Evolutionary conservation across 1,140 invertebrate species (phyloP), one percentile per base, ranked within the genome.

Genomic region (Hestina assimilis): DNA sequence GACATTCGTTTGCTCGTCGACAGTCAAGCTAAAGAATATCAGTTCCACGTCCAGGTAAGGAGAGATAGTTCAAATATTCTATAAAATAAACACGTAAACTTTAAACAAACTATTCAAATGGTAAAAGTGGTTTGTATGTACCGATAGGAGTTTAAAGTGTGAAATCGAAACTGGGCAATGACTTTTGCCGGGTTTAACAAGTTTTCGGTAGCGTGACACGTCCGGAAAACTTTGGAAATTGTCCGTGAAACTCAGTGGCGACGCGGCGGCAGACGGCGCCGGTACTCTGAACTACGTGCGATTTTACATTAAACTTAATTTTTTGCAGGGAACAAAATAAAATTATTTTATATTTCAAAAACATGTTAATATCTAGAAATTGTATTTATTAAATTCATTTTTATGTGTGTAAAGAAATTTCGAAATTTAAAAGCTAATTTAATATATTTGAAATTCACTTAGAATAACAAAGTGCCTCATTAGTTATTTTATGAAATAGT

Each of bases 261-360:
- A 60, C 68, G 66, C 74, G 70, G 77, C 77, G 77, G 57, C 72
- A 72, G 71, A 61, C 60, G 65, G 72, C 72, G 77, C 41, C 79
- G 81, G 81, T 80, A 23, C 69, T 72, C 63, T 73, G 20, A 9
- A 24, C 12, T 29, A 31, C 11, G 26, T 14, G 12, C 43, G 19
- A 15, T 46, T n/a, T n/a, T n/a, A n/a, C n/a, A n/a, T n/a, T n/a
- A n/a, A n/a, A n/a, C n/a, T n/a, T n/a, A n/a, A n/a, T n/a, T n/a
- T n/a, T n/a, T n/a, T n/a, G n/a, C 19, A 29, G n/a, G 24, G 1
- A 3, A 17, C 9, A n/a, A 2, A 14, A 19, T 11, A 31, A 31
- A 0, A 6, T 29, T 11, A 31, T 3, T 29, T 29, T 12, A 31
- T 3, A 1, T 31, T 31, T n/a, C n/a, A n/a, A n/a, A n/a, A n/a